Evolutionary conservation across 2,797 vertebrate species (phyloP).

Genomic region (Chaenodraco wilsoni): DNA sequence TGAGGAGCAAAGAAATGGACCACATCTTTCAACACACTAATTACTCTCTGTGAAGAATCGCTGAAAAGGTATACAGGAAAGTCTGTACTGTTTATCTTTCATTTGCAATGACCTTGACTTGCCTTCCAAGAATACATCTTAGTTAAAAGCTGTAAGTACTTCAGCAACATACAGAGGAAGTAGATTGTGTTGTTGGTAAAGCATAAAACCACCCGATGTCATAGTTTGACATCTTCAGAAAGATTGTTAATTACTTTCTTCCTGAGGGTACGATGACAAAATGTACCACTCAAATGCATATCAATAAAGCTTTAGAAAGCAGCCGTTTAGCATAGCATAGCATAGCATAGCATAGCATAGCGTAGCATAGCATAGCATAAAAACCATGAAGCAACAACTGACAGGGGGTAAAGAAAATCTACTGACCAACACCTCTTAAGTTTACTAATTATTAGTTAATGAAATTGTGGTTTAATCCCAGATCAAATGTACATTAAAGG

Average conservation of each 20-base stretch:
- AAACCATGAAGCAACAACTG: not conserved
- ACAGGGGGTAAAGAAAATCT: no score
- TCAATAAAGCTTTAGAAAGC: not conserved
- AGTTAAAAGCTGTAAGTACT: conserved; percentile 33
- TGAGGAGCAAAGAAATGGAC: not conserved
- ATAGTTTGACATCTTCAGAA: not conserved
- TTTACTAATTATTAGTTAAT: not conserved
- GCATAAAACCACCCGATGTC: not conserved
- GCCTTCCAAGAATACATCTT: conserved; percentile 39
- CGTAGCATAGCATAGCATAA: not conserved
- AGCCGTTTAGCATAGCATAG: not conserved
- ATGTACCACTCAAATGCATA: not conserved
- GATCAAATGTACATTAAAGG: not conserved
- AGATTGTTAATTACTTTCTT: not conserved
- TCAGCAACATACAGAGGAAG: conserved; percentile 28
- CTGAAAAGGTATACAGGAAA: conserved; percentile 5
- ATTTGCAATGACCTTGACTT: conserved; percentile 14
- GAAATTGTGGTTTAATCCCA: not conserved
- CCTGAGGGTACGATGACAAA: not conserved
- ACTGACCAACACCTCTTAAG: no score
- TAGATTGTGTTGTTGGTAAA: not conserved
- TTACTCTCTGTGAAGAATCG: not conserved
- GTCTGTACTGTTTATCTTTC: conserved; percentile 20
- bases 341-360: not conserved
- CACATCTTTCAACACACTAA: not conserved